Conservation (phyloP, 2,797 vertebrate species). For the Pipistrellus nathusii region DNA sequence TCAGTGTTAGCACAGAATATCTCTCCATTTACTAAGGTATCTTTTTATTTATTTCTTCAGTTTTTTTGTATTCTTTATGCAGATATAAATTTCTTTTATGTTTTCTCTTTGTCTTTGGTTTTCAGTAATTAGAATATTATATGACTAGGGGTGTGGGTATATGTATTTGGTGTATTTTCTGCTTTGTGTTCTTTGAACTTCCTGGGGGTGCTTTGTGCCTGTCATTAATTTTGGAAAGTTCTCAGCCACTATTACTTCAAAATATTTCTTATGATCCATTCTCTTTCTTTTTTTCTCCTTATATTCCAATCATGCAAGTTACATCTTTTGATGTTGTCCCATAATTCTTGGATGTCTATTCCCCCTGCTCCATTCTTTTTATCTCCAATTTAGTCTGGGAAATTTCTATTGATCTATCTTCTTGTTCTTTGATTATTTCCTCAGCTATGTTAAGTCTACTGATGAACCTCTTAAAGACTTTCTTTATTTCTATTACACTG, state of each 20-base stretch:
- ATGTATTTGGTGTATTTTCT: neutral
- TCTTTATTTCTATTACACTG: neutral
- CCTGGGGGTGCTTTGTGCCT: slow-evolving; percentile 13
- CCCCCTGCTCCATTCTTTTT: neutral
- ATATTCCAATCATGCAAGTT: neutral
- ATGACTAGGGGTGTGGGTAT: neutral
- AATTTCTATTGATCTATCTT: neutral
- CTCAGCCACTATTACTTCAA: neutral
- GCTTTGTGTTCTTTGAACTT: neutral
- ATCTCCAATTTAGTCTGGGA: neutral
- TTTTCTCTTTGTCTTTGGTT: neutral
- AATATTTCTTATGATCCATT: neutral
- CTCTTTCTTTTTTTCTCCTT: neutral
- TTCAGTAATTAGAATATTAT: neutral
- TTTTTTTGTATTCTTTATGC: neutral
- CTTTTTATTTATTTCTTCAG: neutral
- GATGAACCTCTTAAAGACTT: neutral
- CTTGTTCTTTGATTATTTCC: neutral
- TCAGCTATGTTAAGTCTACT: neutral
- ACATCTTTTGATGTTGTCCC: neutral
- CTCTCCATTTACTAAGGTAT: neutral
- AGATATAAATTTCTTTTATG: neutral
- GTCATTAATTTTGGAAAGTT: neutral
- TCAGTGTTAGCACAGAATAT: neutral
- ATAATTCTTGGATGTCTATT: neutral